Conservation (phyloP, 2,797 vertebrate species). For the Sciurus carolinensis region DNA sequence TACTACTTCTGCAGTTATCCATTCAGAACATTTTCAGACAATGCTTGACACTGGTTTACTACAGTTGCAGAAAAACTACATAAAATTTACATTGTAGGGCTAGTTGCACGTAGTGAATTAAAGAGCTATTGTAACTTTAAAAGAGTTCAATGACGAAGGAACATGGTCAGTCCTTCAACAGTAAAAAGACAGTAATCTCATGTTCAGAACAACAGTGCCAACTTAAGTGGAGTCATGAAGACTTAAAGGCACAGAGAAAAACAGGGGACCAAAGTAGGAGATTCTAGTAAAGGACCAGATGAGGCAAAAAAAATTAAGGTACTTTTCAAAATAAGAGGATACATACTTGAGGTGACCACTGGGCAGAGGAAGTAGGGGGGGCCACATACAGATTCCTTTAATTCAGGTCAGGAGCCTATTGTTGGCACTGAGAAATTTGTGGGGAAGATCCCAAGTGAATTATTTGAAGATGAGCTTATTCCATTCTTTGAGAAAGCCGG, state of each 20-base stretch:
- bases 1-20: conserved; percentile 95
- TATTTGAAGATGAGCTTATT: conserved; percentile 95
- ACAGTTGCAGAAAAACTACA: conserved; percentile 98
- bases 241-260: conserved; percentile 99
- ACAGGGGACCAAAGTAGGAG: conserved; percentile 97
- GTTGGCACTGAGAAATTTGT: conserved; percentile 99
- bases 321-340: conserved; percentile 95
- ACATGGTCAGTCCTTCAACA: conserved; percentile 97
- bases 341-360: conserved; percentile 97
- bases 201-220: conserved; percentile 98
- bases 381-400: conserved; percentile 94
- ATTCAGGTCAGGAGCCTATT: conserved; percentile 94
- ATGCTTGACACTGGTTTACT: conserved; percentile 97
- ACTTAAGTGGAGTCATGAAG: conserved; percentile 99
- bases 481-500: too few species aligned
- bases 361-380: conserved; percentile 97
- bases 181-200: conserved; percentile 99
- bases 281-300: conserved; percentile 98
- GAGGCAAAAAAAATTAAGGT: conserved; percentile 96
- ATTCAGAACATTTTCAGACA: conserved; percentile 96
- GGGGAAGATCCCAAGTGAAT: conserved; percentile 98
- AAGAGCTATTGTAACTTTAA: conserved; percentile 97
- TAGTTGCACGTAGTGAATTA: conserved; percentile 99
- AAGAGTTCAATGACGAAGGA: conserved; percentile 99
- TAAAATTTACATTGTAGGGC: conserved; percentile 98